Percentiles rank a stretch among this genome's conserved stretches.
Evolutionary conservation across 2,797 vertebrate species (phyloP).

Genomic region (Pipistrellus pipistrellus): DNA sequence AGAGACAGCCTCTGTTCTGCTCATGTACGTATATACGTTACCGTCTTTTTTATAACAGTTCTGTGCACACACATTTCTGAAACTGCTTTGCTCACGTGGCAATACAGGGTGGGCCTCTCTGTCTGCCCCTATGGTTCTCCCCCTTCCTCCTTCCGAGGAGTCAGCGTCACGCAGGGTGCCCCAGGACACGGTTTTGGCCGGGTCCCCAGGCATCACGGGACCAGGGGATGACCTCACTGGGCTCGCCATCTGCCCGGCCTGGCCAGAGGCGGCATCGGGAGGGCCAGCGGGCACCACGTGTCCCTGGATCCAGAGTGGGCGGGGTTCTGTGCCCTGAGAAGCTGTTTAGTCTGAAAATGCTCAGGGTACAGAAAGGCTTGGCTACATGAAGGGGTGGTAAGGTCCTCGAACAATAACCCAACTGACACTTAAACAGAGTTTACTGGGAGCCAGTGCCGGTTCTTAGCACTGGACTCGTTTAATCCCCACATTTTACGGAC

Average conservation of each 20-base stretch:
- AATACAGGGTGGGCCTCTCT: neutral
- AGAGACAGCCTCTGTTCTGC: neutral
- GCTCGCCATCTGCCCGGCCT: slow-evolving; percentile 78
- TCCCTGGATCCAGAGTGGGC: neutral
- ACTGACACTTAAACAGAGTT: neutral
- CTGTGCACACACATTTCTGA: neutral
- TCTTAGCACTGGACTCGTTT: neutral
- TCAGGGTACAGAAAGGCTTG: neutral
- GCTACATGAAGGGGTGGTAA: too few species aligned
- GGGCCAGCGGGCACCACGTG: slow-evolving; percentile 68
- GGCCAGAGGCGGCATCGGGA: slow-evolving; percentile 47
- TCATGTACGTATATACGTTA: accelerated
- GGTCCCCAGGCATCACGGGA: slow-evolving; percentile 72
- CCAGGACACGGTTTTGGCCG: slow-evolving; percentile 73
- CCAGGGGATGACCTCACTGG: slow-evolving; percentile 74
- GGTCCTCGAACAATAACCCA: neutral
- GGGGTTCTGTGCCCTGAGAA: neutral
- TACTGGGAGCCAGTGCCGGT: neutral
- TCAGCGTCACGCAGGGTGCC: slow-evolving; percentile 53
- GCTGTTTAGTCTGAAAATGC: neutral
- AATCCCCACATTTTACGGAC: neutral
- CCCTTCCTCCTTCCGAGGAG: neutral
- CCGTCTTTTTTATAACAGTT: neutral
- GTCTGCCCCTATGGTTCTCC: neutral
- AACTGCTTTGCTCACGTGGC: neutral